These are phyloP conservation scores for Carassius gibelio DNA, from an alignment of 2,113 vertebrate species.

Conservation along the genomic window DNA sequence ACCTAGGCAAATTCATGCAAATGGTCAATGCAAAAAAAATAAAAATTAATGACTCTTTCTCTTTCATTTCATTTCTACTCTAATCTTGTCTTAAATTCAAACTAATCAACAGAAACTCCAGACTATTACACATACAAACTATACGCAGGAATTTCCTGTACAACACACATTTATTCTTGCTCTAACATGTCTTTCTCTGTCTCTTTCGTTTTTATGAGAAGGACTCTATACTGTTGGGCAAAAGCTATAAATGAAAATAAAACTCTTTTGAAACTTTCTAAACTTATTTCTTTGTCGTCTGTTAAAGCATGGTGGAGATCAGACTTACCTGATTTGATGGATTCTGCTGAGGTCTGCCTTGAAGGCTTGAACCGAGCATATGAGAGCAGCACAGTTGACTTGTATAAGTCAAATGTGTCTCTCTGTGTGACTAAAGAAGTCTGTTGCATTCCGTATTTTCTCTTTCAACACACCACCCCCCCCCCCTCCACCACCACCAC, in stretches of 20 bases:
- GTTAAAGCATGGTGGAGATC: neutral
- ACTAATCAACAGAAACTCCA: neutral
- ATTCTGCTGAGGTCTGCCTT: slow-evolving; percentile 38
- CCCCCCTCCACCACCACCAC: neutral
- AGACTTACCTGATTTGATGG: slow-evolving; percentile 66
- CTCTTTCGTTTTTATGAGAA: slow-evolving; percentile 40
- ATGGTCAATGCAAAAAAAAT: too few species aligned
- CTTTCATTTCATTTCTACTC: too few species aligned
- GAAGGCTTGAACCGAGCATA: slow-evolving; percentile 53
- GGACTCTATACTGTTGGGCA: slow-evolving; percentile 22
- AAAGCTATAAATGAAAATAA: neutral
- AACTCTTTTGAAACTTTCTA: neutral
- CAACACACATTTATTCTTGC: slow-evolving; percentile 60
- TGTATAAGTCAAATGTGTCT: slow-evolving; percentile 70
- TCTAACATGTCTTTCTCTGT: slow-evolving; percentile 74
- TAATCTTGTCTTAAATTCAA: neutral
- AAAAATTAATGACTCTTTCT: too few species aligned
- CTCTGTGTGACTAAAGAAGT: slow-evolving; percentile 68
- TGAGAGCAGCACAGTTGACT: slow-evolving; percentile 58
- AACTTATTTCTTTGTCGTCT: neutral
- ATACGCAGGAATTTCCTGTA: neutral
- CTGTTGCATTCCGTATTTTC: slow-evolving; percentile 74
- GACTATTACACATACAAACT: neutral
- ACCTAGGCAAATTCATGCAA: neutral
- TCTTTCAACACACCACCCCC: neutral